These are phyloP conservation scores for Percopsis transmontana DNA, from an alignment of 2,113 vertebrate genomes.

Conservation along the genomic window DNA sequence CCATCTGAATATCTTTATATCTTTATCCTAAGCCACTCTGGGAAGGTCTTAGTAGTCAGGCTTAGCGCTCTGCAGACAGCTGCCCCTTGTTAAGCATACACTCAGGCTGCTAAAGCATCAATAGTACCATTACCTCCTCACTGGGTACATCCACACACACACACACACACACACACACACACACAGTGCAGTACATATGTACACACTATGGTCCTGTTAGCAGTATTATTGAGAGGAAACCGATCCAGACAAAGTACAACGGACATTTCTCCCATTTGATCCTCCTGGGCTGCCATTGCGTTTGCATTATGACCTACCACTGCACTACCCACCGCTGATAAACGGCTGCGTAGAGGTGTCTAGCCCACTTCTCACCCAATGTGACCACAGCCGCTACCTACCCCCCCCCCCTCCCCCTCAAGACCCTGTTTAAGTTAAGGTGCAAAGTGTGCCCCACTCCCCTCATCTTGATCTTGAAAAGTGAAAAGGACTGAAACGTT, in stretches of 20 bases:
- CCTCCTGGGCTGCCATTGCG: constrained; percentile 32
- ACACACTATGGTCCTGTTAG: constrained; percentile 10
- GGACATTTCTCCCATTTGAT: constrained; percentile 32
- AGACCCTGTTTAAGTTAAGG: constrained; percentile 29
- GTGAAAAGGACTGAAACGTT: constrained; percentile 15
- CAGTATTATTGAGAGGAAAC: constrained; percentile 23
- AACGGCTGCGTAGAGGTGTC: constrained; percentile 29
- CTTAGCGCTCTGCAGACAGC: constrained; percentile 68
- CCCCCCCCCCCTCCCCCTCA: constrained; percentile 1
- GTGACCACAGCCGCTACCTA: constrained; percentile 24
- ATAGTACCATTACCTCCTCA: constrained; percentile 64
- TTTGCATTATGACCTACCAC: constrained; percentile 41
- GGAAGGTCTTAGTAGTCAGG: constrained; percentile 65
- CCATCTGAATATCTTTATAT: constrained; percentile 41
- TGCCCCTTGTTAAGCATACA: constrained; percentile 66
- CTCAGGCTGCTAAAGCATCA: constrained; percentile 61
- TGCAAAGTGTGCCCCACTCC: constrained; percentile 31
- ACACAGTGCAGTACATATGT: constrained; percentile 26
- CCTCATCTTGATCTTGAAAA: constrained; percentile 25
- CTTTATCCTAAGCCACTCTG: constrained; percentile 62
- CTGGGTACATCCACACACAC: constrained; percentile 16
- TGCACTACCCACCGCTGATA: constrained; percentile 28
- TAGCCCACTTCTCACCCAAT: constrained; percentile 30
- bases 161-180: constrained; percentile 32
- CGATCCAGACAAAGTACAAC: constrained; percentile 29